phyloP scores from a whole-genome alignment of 2,113 vertebrate species.

The Addax nasomaculatus region DNA sequence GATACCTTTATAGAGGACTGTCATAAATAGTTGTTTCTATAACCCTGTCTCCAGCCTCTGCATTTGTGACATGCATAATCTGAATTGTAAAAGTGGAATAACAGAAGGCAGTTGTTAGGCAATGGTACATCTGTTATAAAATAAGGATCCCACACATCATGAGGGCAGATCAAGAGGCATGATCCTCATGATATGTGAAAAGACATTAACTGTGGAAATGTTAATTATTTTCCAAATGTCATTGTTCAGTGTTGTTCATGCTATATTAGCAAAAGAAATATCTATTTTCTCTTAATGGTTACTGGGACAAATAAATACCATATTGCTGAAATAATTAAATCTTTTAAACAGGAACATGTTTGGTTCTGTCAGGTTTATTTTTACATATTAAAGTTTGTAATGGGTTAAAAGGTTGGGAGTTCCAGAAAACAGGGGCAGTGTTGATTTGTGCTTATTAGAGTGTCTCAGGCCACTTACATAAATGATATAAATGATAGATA shows the following conservation, averaged over 20 bases:
- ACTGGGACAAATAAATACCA: slow-evolving; percentile 28
- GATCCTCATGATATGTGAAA: neutral
- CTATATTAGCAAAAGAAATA: slow-evolving; percentile 41
- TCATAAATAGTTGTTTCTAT: neutral
- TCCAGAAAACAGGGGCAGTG: neutral
- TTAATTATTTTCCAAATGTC: slow-evolving; percentile 67
- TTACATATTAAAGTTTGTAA: neutral
- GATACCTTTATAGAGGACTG: neutral
- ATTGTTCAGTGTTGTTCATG: slow-evolving; percentile 29
- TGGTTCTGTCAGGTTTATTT: neutral
- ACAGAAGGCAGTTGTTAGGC: neutral
- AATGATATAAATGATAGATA: neutral
- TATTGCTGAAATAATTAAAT: slow-evolving; percentile 34
- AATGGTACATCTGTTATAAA: slow-evolving; percentile 11
- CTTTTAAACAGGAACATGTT: neutral
- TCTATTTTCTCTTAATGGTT: slow-evolving; percentile 37
- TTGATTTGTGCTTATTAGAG: neutral
- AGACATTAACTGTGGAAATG: slow-evolving; percentile 54
- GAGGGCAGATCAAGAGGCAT: slow-evolving; percentile 46
- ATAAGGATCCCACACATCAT: slow-evolving; percentile 32
- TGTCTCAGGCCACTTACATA: neutral
- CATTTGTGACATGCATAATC: slow-evolving; percentile 23
- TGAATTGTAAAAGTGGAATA: slow-evolving; percentile 38
- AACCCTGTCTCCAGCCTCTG: neutral
- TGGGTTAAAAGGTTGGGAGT: neutral